Base-by-base conservation (phyloP, 2,113 vertebrate species). In the Plecotus auritus region DNA sequence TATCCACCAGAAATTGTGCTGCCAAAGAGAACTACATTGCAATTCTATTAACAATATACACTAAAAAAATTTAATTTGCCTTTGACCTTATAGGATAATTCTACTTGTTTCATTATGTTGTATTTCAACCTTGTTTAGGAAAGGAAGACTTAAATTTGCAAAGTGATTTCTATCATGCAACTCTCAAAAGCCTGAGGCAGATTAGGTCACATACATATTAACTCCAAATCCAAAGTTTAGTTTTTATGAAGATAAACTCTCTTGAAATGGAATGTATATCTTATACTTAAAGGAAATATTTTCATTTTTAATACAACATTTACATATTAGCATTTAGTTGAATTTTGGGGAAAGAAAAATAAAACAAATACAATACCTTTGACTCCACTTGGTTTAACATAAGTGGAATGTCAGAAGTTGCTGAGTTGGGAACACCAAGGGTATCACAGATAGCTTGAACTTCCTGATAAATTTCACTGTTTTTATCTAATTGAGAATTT, bases 401-500 rank as follows among this genome's bases (percentile, higher is more conserved):
- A 10, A 95, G 96, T 30, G 96, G 92, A 80, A 98, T 90, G 86
- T 98, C 98, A 89, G 97, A 97, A 92, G 98, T 96, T 1, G 96
- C 70, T 23, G 98, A 98, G 80, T 98, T 98, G 13, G 99, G 96
- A 1, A 99, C 86, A 69, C 97, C 97, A 89, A 99, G 98, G 0
- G 98, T 98, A 84, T 98, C 95, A 8, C 98, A 99, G 84, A 99
- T 98, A 56, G 93, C 92, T 95, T 98, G 97, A 26, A 99, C 97
- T 95, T 99, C 99, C 86, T 97, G 98, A 84, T 94, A 93, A 95
- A 98, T 97, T 70, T 98, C 97, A 95, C 92, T 97, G 85, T 97
- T 97, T 40, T 98, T 98, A 91, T 98, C 97, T 95, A 96, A 86
- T 37, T 89, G 97, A 95, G 97, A 96, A 73, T 97, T 96, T 69